Evolutionary conservation across 1,140 invertebrate genomes (phyloP).

Genomic region (Pomacea maculata): DNA sequence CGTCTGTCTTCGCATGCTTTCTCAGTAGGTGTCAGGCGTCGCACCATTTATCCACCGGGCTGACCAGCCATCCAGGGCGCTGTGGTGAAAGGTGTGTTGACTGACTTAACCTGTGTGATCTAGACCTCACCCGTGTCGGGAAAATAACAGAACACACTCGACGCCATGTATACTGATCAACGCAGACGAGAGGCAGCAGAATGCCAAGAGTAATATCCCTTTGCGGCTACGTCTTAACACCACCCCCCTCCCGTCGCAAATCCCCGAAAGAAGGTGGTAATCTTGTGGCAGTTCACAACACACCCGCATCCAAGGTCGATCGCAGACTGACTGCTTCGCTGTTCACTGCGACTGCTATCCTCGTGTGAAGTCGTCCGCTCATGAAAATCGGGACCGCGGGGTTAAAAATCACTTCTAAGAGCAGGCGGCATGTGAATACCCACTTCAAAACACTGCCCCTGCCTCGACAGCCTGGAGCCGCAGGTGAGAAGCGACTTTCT

Average conservation of each 20-base stretch:
- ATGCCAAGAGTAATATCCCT: conserved; percentile 22
- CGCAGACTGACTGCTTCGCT: too few relatives aligned
- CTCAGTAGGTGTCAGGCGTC: too few relatives aligned
- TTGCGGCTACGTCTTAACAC: conserved; percentile 6
- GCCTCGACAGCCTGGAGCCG: conserved; percentile 21
- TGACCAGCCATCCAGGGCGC: too few relatives aligned
- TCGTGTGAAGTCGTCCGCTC: too few relatives aligned
- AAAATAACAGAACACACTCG: too few relatives aligned
- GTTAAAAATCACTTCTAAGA: conserved; percentile 22
- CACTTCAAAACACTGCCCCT: conserved; percentile 26
- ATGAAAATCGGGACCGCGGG: conserved; percentile 8
- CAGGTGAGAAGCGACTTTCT: conserved; percentile 22
- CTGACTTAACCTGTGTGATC: too few relatives aligned
- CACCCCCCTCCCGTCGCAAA: conserved; percentile 14
- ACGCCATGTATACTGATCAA: background rate
- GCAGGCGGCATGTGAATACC: conserved; percentile 21
- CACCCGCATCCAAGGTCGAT: too few relatives aligned
- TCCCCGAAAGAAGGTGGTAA: conserved; percentile 3
- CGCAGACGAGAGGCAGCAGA: background rate
- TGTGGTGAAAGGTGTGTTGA: too few relatives aligned
- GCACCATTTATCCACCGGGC: too few relatives aligned
- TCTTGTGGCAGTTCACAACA: background rate
- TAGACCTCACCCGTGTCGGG: too few relatives aligned
- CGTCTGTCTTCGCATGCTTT: too few relatives aligned
- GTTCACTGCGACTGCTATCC: too few relatives aligned